Evolutionary conservation across 2,797 vertebrate genomes (phyloP), one percentile per base, ranked within the genome.

Genomic region (Neostethus bicornis): DNA sequence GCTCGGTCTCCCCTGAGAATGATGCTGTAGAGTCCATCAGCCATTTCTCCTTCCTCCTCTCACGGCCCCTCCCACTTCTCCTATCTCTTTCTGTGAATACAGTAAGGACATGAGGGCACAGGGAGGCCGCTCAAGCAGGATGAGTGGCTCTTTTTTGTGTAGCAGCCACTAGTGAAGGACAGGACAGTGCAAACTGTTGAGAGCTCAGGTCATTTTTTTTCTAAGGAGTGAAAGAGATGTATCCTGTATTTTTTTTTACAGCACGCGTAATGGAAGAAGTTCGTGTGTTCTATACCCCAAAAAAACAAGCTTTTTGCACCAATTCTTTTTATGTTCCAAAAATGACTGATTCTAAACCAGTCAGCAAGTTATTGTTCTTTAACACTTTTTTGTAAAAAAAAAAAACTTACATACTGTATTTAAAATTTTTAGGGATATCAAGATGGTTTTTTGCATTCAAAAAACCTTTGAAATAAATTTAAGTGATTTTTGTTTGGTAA

Each of bases 1-100:
- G 55, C 11, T 55, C 57, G 73, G 84, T 82, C 87, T 84, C 84
- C 85, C 86, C 66, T 53, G 67, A 83, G 85, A 82, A 79, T 64
- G 77, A 85, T 79, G 79, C 79, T 68, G 46, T 60, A 66, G 78
- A 90, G 81, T 86, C 83, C 73, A 85, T 87, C 87, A 86, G 77
- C 76, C 66, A 62, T 80, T 77, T 76, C 69, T 75, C 63, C 38
- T 73, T 64, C 64, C 29, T 47, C 65, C 65, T 9, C 24, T 44
- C 38, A 16, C 41, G 57, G 24, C 35, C 51, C 50, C 25, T 16
- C 44, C 51, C 19, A 25, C 43, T 44, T 55, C 50, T 47, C 31
- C 37, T 48, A 31, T 48, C 51, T 34, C 63, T 55, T 63, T 61
- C 58, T 12, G 47, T 59, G 52, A 66, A 59, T 57, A 77, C 75